Evolutionary conservation across 92 coral and sea anemone species (phyloP).

Genomic region (Palythoa heliodiscus): DNA sequence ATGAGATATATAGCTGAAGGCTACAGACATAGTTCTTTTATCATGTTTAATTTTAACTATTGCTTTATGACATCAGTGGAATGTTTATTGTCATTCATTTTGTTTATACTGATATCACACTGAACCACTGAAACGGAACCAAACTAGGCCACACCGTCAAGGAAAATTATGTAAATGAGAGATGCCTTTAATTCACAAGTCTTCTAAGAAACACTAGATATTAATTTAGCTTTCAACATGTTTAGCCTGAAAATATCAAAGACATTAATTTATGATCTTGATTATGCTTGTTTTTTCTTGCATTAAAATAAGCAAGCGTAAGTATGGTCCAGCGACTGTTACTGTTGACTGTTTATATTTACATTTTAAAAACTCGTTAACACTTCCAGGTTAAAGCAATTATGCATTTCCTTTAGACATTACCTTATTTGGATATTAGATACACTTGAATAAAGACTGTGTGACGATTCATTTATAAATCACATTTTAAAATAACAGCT

Average conservation of each 20-base stretch:
- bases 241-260: background rate
- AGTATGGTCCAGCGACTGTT: background rate
- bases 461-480: background rate
- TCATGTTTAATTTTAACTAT: background rate
- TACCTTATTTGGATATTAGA: constrained; percentile 30
- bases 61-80: background rate
- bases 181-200: background rate
- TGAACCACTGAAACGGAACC: background rate
- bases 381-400: background rate
- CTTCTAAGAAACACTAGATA: background rate
- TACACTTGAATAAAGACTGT: background rate
- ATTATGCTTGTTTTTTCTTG: background rate
- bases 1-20: background rate
- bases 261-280: background rate
- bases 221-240: background rate
- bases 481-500: background rate
- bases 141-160: background rate
- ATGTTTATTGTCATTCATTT: background rate
- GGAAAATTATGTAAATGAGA: background rate
- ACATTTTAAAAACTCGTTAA: no score
- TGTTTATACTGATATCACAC: no score
- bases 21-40: background rate
- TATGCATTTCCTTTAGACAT: background rate
- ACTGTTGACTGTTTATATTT: background rate
- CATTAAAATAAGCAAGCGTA: background rate